These are phyloP conservation scores for Ariopsis seemanni DNA, from an alignment of 2,113 vertebrate genomes.

Conservation along the genomic window DNA sequence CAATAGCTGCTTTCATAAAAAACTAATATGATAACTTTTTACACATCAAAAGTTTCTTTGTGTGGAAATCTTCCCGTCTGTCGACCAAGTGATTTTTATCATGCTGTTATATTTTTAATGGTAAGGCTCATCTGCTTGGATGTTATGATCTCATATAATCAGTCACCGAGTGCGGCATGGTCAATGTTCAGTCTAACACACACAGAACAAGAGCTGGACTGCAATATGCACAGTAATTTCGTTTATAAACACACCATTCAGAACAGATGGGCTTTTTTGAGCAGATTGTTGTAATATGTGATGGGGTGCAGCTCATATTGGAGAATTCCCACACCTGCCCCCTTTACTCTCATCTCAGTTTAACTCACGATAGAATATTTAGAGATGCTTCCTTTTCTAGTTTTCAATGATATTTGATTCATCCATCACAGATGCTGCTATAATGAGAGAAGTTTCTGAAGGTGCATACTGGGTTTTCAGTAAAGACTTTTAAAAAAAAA, in stretches of 20 bases:
- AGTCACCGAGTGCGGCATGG: not conserved
- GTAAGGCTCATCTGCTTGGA: constrained; percentile 6
- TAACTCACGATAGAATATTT: constrained; percentile 51
- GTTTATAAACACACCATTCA: constrained; percentile 40
- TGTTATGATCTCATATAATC: constrained; percentile 12
- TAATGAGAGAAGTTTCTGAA: constrained; percentile 27
- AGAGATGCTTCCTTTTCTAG: constrained; percentile 47
- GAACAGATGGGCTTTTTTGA: constrained; percentile 43
- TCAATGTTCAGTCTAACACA: constrained; percentile 9
- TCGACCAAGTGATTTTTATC: constrained; percentile 1
- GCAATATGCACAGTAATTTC: constrained; percentile 33
- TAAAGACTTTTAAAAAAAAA: not conserved
- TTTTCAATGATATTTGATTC: constrained; percentile 50
- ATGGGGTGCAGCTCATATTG: constrained; percentile 46
- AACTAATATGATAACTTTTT: constrained; percentile 9
- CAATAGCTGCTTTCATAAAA: not conserved
- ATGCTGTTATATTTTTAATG: not conserved
- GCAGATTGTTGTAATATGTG: constrained; percentile 44
- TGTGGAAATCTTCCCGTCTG: not conserved
- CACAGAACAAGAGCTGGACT: constrained; percentile 45
- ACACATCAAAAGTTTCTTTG: constrained; percentile 6
- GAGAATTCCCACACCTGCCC: constrained; percentile 54
- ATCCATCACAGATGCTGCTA: constrained; percentile 43
- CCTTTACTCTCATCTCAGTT: constrained; percentile 44
- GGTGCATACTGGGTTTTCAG: constrained; percentile 10